Base-by-base conservation (phyloP, 2,888 invertebrate genomes). In the Sminthurides aquaticus region DNA sequence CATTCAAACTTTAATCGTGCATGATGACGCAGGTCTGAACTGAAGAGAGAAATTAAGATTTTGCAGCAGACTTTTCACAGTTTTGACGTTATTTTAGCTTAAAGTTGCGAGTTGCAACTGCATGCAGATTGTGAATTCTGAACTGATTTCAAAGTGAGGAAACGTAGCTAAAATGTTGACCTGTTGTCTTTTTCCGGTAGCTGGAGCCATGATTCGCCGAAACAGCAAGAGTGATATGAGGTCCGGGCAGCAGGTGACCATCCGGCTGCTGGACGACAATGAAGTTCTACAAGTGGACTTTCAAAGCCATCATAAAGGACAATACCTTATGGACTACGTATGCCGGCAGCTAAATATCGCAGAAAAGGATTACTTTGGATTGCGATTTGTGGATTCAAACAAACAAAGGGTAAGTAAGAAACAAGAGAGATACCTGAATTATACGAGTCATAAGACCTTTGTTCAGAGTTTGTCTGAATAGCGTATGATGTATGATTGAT, bases 321-420 rank as follows among this genome's bases (percentile, higher is more conserved):
- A 89, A 80, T 89, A 87, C 80, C 83, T 96, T 75, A 82, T 95
- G 78, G 93, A 94, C 78, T 87, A 90, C 82, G 88, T 93, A 71
- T 95, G 93, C 80, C 88, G 90, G 77, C 89, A 91, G 79, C 82
- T 95, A 75, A 91, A 91, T 81, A 86, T 96, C 72, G 84, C 89
- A 69, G 95, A 95, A 81, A 91, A 90, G 76, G 95, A 96, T 81
- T 95, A 94, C 80, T 92, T 96, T 79, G 95, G 95, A 15, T 84
- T 95, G 71, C 86, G 94, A 70, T 95, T 90, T 85, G 92, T 93
- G 72, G 95, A 95, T 80, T 83, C 85, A 66, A 85, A 87, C 75
- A 90, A 90, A 74, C 92, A 94, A 80, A 85, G 94, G 83, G 94
- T 94, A 82, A 84, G 85, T 77, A 34, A n/a, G n/a, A n/a, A n/a